A percentile compares a stretch with the other conserved stretches of the same genome.
These are phyloP conservation scores for Microctenopoma steveboyesi DNA, from an alignment of 2,797 vertebrate genomes.

Conservation along the genomic window DNA sequence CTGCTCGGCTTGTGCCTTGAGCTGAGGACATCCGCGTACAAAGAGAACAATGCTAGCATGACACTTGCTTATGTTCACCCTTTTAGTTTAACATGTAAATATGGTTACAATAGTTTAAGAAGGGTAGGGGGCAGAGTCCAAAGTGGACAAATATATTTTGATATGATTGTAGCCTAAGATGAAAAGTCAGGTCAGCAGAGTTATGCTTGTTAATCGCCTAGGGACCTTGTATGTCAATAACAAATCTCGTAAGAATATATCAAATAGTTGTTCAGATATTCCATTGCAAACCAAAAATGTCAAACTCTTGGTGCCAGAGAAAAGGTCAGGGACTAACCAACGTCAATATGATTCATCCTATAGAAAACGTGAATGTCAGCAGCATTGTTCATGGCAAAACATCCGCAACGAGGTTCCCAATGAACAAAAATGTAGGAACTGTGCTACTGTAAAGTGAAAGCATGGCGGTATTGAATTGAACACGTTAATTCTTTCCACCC, in stretches of 20 bases:
- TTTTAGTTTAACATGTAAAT: too few species aligned
- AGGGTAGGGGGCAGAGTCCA: too few species aligned
- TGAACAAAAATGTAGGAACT: too few species aligned
- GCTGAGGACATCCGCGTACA: too few species aligned
- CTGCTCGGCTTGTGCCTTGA: too few species aligned
- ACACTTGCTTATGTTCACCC: too few species aligned
- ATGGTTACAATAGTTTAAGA: too few species aligned
- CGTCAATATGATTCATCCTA: not conserved
- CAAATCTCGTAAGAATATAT: not conserved
- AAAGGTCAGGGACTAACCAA: not conserved
- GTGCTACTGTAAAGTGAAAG: too few species aligned
- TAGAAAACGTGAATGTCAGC: not conserved
- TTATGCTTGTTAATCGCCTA: not conserved
- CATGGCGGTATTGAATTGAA: not conserved
- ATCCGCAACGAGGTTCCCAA: too few species aligned
- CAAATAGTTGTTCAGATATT: not conserved
- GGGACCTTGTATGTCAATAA: not conserved
- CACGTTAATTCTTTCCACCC: not conserved
- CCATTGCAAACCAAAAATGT: not conserved
- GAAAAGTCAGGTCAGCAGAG: not conserved
- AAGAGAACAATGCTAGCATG: too few species aligned
- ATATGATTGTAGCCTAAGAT: not conserved
- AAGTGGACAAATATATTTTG: not conserved
- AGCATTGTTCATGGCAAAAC: too few species aligned
- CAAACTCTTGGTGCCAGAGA: not conserved